Base-by-base conservation (phyloP, 1,140 invertebrate genomes). In the Carposina sasakii region DNA sequence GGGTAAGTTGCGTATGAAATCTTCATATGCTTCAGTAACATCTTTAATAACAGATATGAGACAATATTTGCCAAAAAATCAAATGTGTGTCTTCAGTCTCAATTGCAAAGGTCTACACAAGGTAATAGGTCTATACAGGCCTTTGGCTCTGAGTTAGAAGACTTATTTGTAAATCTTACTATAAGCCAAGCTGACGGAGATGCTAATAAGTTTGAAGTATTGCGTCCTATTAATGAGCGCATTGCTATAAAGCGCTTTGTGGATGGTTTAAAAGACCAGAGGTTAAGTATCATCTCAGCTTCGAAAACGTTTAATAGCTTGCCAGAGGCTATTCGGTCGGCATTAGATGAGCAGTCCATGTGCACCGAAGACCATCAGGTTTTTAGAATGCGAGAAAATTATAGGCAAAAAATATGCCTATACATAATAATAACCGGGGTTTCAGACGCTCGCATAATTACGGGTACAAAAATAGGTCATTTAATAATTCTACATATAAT, bases 131-230 rank as follows among this genome's bases (percentile, higher is more conserved):
- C 31, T n/a, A 30, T 47, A 23, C 20, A 47, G 17, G 12, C 1
- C 2, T 47, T 48, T 21, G 36, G 47, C n/a, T 6, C 17, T 1
- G 24, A 48, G n/a, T 21, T 48, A 17, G 47, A 48, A 17, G 37
- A 41, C 1, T 19, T 48, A 20, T 48, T 48, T 21, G 46, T 48
- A 5, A 40, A 41, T 40, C 12, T 28, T 15, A 48, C 46, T 3
- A 28, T 48, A 40, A 15, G 36, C 13, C 36, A 48, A 13, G 23
- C 46, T 2, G 46, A 48, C 15, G 47, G 37, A 1, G 36, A 48
- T 41, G 13, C 3, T 16, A 22, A 2, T 8, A 31, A 19, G 17
- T 41, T 24, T 19, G 26, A 30, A 8, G 23, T 48, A n/a, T 13
- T 48, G 5, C 36, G 36, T 12, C 36, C 36, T 2, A 2, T 48